Conservation (phyloP, 2,888 invertebrate species). For the Altica lythri region DNA sequence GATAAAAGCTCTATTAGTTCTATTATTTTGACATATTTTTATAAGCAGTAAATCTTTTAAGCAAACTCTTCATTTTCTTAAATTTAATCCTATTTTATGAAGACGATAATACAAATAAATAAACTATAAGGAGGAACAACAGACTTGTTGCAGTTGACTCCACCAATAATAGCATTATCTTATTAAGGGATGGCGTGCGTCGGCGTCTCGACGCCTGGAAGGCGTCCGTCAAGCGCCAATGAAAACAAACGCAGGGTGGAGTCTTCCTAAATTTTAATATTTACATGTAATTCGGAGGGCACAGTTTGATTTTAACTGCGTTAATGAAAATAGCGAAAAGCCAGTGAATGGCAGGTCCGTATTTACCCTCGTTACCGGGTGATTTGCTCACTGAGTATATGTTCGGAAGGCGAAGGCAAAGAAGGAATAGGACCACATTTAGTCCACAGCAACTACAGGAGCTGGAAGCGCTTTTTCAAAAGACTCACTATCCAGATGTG, state of each 20-base stretch:
- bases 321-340: constrained; percentile 38
- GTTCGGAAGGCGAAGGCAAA: constrained; percentile 86
- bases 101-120: no score
- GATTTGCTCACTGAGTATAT: constrained; percentile 91
- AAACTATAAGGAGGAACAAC: constrained; percentile 26
- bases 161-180: constrained; percentile 52
- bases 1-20: no score
- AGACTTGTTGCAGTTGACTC: constrained; percentile 35
- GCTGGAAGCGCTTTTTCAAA: constrained; percentile 88
- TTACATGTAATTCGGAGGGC: constrained; percentile 44
- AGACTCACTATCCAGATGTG: constrained; percentile 94
- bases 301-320: constrained; percentile 45
- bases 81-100: no score
- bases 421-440: constrained; percentile 91
- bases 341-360: constrained; percentile 78
- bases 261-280: constrained; percentile 48
- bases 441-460: constrained; percentile 92
- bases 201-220: constrained; percentile 54
- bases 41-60: no score
- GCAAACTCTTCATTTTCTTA: no score
- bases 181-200: constrained; percentile 49
- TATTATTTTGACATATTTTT: no score
- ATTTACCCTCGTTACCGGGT: constrained; percentile 81
- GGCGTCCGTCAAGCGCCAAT: constrained; percentile 52
- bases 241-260: constrained; percentile 52